phyloP scores from a whole-genome alignment of 2,113 vertebrate genomes.

The Epinephelus fuscoguttatus region DNA sequence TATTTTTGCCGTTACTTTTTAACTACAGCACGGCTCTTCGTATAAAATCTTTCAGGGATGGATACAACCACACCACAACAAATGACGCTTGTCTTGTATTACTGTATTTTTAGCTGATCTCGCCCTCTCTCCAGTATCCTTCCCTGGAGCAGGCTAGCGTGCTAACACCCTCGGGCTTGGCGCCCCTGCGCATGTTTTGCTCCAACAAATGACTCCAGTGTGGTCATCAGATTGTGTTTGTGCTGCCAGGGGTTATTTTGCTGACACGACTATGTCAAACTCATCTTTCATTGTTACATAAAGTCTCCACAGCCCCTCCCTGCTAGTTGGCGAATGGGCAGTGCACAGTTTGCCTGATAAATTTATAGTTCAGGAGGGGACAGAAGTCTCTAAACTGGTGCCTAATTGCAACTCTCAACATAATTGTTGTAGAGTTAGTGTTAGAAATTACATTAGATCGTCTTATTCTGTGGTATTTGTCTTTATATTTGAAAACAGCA shows the following conservation, averaged over 20 bases:
- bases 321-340: constrained; percentile 1
- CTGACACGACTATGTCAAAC: constrained; percentile 27
- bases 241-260: constrained; percentile 22
- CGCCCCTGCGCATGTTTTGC: not conserved
- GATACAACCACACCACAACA: not conserved
- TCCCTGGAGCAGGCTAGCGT: not conserved
- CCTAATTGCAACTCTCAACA: not conserved
- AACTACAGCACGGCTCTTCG: not conserved
- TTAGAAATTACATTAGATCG: not conserved
- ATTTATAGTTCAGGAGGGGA: constrained; percentile 24
- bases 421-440: not conserved
- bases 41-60: not conserved
- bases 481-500: not conserved
- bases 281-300: constrained; percentile 40
- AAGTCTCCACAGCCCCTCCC: constrained; percentile 15
- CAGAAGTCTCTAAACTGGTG: constrained; percentile 2
- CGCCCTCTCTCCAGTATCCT: constrained; percentile 4
- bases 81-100: not conserved
- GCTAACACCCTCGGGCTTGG: not conserved
- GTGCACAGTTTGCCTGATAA: constrained; percentile 27
- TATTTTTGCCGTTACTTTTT: not conserved
- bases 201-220: constrained; percentile 1
- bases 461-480: not conserved
- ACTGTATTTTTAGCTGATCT: not conserved
- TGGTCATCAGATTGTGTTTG: constrained; percentile 33